Percentiles rank a stretch among this genome's conserved stretches.
Evolutionary conservation across 2,888 invertebrate species (phyloP).

Genomic region (Lepidochrysops patricia): DNA sequence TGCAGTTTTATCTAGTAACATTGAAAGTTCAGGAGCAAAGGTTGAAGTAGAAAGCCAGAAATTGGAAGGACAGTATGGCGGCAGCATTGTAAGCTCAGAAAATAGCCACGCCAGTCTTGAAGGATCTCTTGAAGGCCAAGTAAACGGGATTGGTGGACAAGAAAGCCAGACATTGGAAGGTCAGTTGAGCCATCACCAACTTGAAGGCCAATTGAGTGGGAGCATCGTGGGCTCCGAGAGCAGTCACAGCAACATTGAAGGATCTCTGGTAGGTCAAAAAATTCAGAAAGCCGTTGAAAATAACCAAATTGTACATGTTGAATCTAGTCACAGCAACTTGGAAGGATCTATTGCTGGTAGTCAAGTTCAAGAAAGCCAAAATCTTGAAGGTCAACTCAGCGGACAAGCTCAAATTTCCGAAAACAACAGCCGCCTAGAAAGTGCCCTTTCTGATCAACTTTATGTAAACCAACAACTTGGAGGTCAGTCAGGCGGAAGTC

Average conservation of each 20-base stretch:
- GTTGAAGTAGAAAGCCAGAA: background rate
- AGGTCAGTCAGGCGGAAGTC: background rate
- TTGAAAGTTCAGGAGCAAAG: background rate
- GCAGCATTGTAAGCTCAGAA: background rate
- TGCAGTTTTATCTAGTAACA: background rate
- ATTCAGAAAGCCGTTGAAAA: background rate
- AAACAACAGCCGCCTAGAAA: background rate
- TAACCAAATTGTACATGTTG: background rate
- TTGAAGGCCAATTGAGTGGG: background rate
- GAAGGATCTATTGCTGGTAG: constrained; percentile 4
- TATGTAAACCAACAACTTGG: background rate
- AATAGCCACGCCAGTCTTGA: background rate
- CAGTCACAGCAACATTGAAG: background rate
- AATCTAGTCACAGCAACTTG: background rate
- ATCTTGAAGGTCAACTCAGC: background rate
- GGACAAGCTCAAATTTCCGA: constrained; percentile 5
- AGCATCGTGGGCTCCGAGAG: background rate
- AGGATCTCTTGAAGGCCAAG: background rate
- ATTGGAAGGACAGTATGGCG: background rate
- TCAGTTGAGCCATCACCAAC: no score
- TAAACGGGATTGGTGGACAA: background rate
- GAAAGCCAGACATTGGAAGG: background rate
- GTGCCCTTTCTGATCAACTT: background rate
- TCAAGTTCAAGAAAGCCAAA: constrained; percentile 6
- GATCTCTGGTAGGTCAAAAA: background rate